These are phyloP conservation scores for Excalfactoria chinensis DNA, from an alignment of 2,113 vertebrate species.

Conservation along the genomic window DNA sequence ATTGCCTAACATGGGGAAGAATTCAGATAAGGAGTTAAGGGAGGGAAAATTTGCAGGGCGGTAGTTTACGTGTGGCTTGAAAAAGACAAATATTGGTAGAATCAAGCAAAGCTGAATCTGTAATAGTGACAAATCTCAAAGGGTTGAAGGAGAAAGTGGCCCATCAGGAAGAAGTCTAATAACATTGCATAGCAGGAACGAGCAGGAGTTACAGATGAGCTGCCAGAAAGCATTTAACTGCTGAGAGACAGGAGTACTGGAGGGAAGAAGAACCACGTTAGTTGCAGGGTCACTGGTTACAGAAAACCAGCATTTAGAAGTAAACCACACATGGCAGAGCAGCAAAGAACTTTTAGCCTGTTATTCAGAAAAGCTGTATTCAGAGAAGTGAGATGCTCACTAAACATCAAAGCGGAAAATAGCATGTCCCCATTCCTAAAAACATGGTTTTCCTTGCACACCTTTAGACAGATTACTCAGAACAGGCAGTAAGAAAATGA, in stretches of 20 bases:
- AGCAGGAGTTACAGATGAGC: not conserved
- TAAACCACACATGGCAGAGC: not conserved
- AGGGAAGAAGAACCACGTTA: not conserved
- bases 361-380: not conserved
- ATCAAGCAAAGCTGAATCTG: not conserved
- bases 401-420: not conserved
- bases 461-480: not conserved
- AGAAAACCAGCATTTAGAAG: not conserved
- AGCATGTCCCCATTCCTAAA: not conserved
- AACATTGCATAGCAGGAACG: not conserved
- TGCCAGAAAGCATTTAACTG: not conserved
- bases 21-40: not conserved
- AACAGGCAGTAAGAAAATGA: not conserved
- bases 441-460: not conserved
- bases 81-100: not conserved
- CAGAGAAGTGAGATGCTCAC: not conserved
- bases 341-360: not conserved
- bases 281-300: not conserved
- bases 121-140: not conserved
- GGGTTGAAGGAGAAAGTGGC: not conserved
- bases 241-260: not conserved
- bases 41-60: not conserved
- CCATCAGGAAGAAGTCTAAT: not conserved
- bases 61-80: not conserved
- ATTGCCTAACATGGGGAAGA: not conserved